Evolutionary conservation across 2,797 vertebrate species (phyloP), one percentile per base, ranked within the genome.

Genomic region (Smutsia temminckii): DNA sequence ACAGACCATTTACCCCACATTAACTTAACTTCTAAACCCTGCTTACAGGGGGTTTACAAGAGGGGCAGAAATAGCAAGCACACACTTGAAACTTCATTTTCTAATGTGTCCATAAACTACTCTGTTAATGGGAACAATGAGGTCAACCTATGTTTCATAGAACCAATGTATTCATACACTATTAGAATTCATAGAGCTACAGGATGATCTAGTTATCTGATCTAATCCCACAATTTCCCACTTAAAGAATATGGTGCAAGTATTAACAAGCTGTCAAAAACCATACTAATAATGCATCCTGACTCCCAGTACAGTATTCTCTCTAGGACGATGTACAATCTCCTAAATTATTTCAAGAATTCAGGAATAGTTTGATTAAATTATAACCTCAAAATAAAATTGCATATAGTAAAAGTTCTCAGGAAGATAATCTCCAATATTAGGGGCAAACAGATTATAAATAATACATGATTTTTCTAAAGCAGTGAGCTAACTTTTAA

Each of bases 1-100:
- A 34, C 20, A 55, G 17, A 20, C 29, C 23, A 17, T 46, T 84
- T 42, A 29, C 14, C 17, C 64, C 72, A 71, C 91, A 46, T 64
- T 59, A 59, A n/a, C 64, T 71, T 61, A 34, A 57, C 49, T 95
- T 42, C 74, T 92, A 95, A 96, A 72, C 21, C n/a, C 25, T 71
- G 23, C 18, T 84, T 59, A 61, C 17, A 29, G 61, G 34, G 37
- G 2, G 20, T 14, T 84, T 59, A 61, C 17, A 29, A 68, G 32
- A 51, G 2, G 29, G 1, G 10, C 46, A 61, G 18, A 83, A 63
- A 69, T 12, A 86, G 17, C 55, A 94, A 66, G 2, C 27, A 51
- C 4, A 49, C 49, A 59, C 63, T 75, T 71, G 20, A 83, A 94
- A 51, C 27, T 23, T 74, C 21, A 40, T 29, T 46, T 72, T 78